Evolutionary conservation across 2,113 vertebrate species (phyloP), one percentile per base, ranked within the genome.

Genomic region (Percopsis transmontana): DNA sequence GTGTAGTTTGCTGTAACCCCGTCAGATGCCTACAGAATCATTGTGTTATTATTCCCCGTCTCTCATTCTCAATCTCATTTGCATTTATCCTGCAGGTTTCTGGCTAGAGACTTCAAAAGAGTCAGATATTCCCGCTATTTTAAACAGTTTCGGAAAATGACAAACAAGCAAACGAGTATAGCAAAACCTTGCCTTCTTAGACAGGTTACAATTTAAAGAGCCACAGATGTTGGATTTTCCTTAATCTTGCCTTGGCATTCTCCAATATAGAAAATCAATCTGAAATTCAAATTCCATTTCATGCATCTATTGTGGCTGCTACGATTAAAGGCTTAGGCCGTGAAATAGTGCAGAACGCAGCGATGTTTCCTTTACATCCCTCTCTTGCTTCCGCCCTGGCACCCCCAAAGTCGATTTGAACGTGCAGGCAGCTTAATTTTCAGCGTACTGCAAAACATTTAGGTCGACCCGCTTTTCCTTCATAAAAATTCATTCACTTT

Each of bases 241-340:
- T 45, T 77, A 74, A 82, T 62, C 24, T 51, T 68, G 50, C 57
- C 60, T 67, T 77, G 72, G 74, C 79, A 84, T 80, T 84, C 72
- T 69, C 77, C 83, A 86, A 85, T 83, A 84, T 40, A 62, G 58
- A 88, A 87, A 87, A 80, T 88, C 76, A 77, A 86, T 82, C 77
- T 68, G 62, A 77, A 84, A 86, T 77, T 70, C 78, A 68, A 83
- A 84, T 83, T 84, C 55, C 66, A 68, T 86, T 84, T 83, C 69
- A 83, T 70, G 82, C 81, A 68, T 80, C 48, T 69, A 82, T 77
- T 82, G 85, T 80, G 63, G 70, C 62, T 62, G 58, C 62, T 23
- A 63, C 57, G 85, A 89, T 87, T 87, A 82, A 87, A 86, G 80
- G 86, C 87, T 85, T 74, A 76, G 69, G 70, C 77, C 51, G 44